Conservation (phyloP, 2,797 vertebrate species). For the Thamnophis elegans region DNA sequence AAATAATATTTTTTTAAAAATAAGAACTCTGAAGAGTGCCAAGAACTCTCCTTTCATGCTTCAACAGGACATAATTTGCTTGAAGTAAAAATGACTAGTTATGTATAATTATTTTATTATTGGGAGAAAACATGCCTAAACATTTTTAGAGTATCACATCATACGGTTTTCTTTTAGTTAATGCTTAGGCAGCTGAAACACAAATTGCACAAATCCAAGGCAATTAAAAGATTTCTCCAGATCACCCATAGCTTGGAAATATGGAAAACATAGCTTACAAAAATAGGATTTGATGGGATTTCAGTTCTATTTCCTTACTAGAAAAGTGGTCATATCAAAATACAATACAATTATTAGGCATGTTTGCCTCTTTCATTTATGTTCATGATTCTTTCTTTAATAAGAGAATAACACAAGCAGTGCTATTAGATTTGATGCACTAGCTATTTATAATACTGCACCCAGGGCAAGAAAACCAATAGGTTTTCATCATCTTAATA, state of each 20-base stretch:
- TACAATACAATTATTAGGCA: background rate
- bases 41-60: slow-evolving; percentile 61
- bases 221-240: slow-evolving; percentile 54
- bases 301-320: background rate
- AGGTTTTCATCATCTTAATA: background rate
- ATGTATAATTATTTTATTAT: slow-evolving; percentile 64
- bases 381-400: background rate
- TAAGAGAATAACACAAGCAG: background rate
- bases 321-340: slow-evolving; percentile 2
- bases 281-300: slow-evolving; percentile 1
- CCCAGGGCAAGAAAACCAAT: background rate
- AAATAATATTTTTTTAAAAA: slow-evolving; percentile 15
- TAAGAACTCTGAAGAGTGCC: slow-evolving; percentile 59
- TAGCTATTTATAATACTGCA: background rate
- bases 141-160: slow-evolving; percentile 38
- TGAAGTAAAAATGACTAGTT: slow-evolving; percentile 64
- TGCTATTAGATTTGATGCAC: background rate
- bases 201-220: slow-evolving; percentile 54
- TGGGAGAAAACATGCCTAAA: slow-evolving; percentile 33
- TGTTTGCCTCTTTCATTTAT: background rate
- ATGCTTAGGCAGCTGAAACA: slow-evolving; percentile 46
- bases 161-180: slow-evolving; percentile 57
- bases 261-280: slow-evolving; percentile 16
- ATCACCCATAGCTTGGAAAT: slow-evolving; percentile 47
- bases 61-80: slow-evolving; percentile 65